phyloP scores from a whole-genome alignment of 2,797 vertebrate genomes.

The Tauraco hartlaubi region DNA sequence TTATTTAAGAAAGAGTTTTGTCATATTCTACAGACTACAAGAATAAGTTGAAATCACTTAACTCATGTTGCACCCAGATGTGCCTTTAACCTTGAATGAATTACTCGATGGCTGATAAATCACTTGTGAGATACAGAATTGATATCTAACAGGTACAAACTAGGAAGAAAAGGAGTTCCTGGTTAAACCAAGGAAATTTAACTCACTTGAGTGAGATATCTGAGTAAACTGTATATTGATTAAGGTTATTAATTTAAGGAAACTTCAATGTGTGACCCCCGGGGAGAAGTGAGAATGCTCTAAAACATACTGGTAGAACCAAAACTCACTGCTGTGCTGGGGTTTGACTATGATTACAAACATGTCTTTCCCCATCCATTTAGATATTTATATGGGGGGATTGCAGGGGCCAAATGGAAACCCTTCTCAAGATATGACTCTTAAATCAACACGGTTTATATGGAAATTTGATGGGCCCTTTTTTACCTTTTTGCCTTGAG shows the following conservation, averaged over 20 bases:
- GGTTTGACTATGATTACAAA: not conserved
- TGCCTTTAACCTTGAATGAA: not conserved
- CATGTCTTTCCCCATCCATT: not conserved
- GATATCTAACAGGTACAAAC: not conserved
- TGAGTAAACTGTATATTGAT: not conserved
- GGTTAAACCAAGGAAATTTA: not conserved
- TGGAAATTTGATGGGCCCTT: not conserved
- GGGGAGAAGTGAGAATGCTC: not conserved
- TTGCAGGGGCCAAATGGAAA: not conserved
- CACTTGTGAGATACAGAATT: not conserved
- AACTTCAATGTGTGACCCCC: accelerated
- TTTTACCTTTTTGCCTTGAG: not conserved
- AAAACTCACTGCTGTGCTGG: not conserved
- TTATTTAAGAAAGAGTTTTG: not conserved
- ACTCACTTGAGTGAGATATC: not conserved
- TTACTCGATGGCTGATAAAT: not conserved
- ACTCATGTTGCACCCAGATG: not conserved
- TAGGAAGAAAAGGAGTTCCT: not conserved
- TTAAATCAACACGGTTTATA: not conserved
- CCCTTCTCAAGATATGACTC: accelerated
- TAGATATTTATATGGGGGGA: accelerated
- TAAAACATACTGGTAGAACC: not conserved
- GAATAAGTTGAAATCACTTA: not conserved
- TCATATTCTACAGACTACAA: not conserved
- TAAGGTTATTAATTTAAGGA: not conserved